A percentile compares a stretch with the other conserved stretches of the same genome.
Conservation (phyloP, 1,140 invertebrate genomes). For the Drosophila ercepeae region DNA sequence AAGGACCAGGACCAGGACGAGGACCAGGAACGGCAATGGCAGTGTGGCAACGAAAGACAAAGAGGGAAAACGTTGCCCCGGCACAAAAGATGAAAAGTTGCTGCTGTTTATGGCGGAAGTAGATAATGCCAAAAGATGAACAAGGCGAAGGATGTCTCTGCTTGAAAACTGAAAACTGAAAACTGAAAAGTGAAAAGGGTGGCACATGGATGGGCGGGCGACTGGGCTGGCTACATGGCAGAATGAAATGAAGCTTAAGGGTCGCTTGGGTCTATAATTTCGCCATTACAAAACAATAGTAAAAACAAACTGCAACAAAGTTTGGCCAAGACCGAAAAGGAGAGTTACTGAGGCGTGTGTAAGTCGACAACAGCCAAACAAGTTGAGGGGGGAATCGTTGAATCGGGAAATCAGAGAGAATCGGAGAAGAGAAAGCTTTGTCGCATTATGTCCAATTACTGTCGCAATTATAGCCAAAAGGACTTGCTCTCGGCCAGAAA, state of each 20-base stretch:
- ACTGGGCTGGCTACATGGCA: conserved; percentile 2
- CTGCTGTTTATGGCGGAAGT: conserved; percentile 81
- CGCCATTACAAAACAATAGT: conserved; percentile 81
- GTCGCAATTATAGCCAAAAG: conserved; percentile 81
- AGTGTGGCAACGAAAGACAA: conserved; percentile 61
- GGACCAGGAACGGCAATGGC: conserved; percentile 6
- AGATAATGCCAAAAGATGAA: conserved; percentile 81
- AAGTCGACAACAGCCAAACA: conserved; percentile 42
- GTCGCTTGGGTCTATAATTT: conserved; percentile 77
- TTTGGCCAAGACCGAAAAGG: conserved; percentile 13
- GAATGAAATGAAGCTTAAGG: conserved; percentile 71
- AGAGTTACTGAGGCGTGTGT: conserved; percentile 51
- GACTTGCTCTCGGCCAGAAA: conserved; percentile 62
- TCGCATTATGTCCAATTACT: conserved; percentile 84
- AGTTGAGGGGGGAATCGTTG: conserved; percentile 15
- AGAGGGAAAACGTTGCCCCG: conserved; percentile 52
- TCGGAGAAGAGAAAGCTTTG: conserved; percentile 53
- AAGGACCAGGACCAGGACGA: background rate
- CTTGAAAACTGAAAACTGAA: conserved; percentile 17
- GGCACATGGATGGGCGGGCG: conserved; percentile 3
- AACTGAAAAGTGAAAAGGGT: conserved; percentile 7
- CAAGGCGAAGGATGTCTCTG: conserved; percentile 59
- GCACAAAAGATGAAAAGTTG: conserved; percentile 81
- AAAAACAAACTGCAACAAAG: conserved; percentile 82
- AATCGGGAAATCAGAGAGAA: conserved; percentile 11